Evolutionary conservation across 2,888 invertebrate species (phyloP).

Genomic region (Latrodectus elegans): DNA sequence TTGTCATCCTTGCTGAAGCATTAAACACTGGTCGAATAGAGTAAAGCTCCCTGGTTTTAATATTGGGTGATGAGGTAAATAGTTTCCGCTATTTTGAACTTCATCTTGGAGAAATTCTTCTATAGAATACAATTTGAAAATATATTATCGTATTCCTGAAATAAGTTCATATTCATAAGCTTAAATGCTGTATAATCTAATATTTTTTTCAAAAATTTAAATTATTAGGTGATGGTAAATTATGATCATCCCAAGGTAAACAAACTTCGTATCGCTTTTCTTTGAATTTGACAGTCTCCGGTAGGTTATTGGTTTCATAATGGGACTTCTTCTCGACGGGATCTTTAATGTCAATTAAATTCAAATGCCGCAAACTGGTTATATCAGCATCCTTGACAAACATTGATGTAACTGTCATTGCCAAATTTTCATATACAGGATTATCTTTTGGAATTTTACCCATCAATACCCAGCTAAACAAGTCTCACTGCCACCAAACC

Average conservation of each 20-base stretch:
- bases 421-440: background rate
- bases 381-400: constrained; percentile 7
- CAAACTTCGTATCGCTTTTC: background rate
- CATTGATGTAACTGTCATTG: background rate
- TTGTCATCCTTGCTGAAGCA: background rate
- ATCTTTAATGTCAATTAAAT: constrained; percentile 5
- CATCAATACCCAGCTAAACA: background rate
- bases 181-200: background rate
- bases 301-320: background rate
- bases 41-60: background rate
- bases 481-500: too few species aligned
- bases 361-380: background rate
- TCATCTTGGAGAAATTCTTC: too few species aligned
- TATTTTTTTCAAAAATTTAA: background rate
- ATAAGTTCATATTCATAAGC: too few species aligned
- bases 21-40: constrained; percentile 4
- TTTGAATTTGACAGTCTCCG: background rate
- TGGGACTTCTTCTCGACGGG: background rate
- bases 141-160: too few species aligned
- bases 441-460: background rate
- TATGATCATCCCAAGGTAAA: background rate
- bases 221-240: too few species aligned
- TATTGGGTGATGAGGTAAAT: too few species aligned
- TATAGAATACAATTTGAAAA: too few species aligned
- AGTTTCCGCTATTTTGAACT: too few species aligned